Conservation (phyloP, 2,797 vertebrate genomes). For the Lepus oiostolus region DNA sequence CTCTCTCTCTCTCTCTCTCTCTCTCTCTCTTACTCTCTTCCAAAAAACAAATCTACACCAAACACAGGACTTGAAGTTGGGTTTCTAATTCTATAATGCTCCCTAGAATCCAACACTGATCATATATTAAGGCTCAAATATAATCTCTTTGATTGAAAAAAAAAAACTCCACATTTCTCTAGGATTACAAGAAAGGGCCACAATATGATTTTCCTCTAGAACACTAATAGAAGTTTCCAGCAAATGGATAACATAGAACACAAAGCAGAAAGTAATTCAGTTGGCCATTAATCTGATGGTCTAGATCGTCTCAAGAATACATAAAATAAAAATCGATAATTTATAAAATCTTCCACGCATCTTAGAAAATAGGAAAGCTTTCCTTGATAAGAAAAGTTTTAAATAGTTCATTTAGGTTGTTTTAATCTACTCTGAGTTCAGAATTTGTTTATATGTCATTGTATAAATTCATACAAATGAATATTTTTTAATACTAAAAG, state of each 20-base stretch:
- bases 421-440: background rate
- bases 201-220: background rate
- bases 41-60: background rate
- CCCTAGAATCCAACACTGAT: background rate
- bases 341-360: background rate
- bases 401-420: background rate
- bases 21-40: too few species aligned
- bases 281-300: background rate
- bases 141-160: background rate
- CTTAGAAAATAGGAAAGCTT: background rate
- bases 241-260: constrained; percentile 28
- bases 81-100: background rate
- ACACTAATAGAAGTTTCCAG: background rate
- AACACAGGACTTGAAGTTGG: background rate
- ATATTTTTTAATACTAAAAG: constrained; percentile 5
- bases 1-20: too few species aligned
- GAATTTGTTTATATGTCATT: background rate
- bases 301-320: background rate
- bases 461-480: constrained; percentile 5
- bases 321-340: background rate
- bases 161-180: background rate
- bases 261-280: constrained; percentile 18
- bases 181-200: background rate
- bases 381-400: background rate
- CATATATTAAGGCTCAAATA: background rate